Conservation (phyloP, 2,113 vertebrate genomes). For the Eulemur macaco region DNA sequence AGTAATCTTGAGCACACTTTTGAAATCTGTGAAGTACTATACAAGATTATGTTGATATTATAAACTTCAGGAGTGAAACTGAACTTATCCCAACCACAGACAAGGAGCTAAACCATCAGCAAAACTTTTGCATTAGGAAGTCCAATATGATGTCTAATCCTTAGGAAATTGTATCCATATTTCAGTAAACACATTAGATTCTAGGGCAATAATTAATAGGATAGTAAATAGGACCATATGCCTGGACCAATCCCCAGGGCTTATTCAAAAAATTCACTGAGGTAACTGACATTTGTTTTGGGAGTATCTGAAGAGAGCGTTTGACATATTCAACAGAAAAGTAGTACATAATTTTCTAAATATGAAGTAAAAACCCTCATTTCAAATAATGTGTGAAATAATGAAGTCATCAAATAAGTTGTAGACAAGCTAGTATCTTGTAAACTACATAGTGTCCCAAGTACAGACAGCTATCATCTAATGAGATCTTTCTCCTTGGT, state of each 20-base stretch:
- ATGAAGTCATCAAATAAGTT: conserved; percentile 76
- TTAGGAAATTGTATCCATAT: conserved; percentile 56
- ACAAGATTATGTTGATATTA: not conserved
- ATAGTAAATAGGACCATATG: conserved; percentile 59
- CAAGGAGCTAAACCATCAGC: conserved; percentile 46
- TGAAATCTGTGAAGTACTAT: conserved; percentile 1
- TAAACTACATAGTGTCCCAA: conserved; percentile 62
- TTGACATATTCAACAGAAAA: conserved; percentile 64
- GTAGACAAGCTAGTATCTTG: conserved; percentile 29
- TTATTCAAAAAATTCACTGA: conserved; percentile 64
- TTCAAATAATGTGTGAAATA: conserved; percentile 71
- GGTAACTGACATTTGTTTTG: conserved; percentile 61
- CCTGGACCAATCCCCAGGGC: conserved; percentile 60
- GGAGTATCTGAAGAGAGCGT: conserved; percentile 46
- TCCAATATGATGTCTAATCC: conserved; percentile 33
- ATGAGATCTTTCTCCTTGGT: conserved; percentile 67
- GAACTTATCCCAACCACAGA: conserved; percentile 33
- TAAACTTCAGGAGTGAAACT: conserved; percentile 51
- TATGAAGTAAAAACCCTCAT: conserved; percentile 48
- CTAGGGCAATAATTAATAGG: conserved; percentile 56
- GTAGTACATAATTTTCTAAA: conserved; percentile 65
- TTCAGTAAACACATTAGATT: conserved; percentile 51
- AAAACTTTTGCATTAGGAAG: conserved; percentile 49
- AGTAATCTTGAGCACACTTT: not conserved
- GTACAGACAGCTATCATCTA: conserved; percentile 70